Evolutionary conservation across 2,888 invertebrate species (phyloP).

Genomic region (Caenorhabditis afra): DNA sequence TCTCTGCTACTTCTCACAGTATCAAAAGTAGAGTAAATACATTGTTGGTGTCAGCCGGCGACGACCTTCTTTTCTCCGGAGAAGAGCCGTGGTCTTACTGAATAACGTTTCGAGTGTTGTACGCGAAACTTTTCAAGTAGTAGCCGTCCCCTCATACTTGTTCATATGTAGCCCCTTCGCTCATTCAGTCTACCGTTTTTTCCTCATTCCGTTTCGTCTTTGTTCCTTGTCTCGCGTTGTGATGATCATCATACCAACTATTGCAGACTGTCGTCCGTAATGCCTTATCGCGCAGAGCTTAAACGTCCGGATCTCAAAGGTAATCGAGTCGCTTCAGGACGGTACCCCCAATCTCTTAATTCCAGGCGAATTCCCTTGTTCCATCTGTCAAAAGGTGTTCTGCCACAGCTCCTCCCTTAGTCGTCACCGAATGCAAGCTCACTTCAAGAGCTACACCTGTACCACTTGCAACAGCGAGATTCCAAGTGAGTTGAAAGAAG

Average conservation of each 20-base stretch:
- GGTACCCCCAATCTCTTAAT: not conserved
- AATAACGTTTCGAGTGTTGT: slow-evolving; percentile 59
- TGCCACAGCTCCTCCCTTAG: slow-evolving; percentile 80
- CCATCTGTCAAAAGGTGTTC: slow-evolving; percentile 80
- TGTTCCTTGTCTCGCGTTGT: not conserved
- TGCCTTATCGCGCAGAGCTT: slow-evolving; percentile 80
- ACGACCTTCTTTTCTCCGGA: slow-evolving; percentile 50
- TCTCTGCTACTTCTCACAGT: slow-evolving; percentile 45
- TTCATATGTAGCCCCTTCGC: slow-evolving; percentile 31
- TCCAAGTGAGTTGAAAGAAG: slow-evolving; percentile 74
- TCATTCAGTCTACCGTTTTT: slow-evolving; percentile 33
- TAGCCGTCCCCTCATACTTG: slow-evolving; percentile 34
- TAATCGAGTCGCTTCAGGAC: slow-evolving; percentile 33
- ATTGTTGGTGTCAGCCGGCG: slow-evolving; percentile 55
- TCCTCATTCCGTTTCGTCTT: too few relatives aligned
- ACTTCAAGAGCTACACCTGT: slow-evolving; percentile 80
- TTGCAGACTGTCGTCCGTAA: slow-evolving; percentile 43
- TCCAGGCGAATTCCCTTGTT: slow-evolving; percentile 79
- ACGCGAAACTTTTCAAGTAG: slow-evolving; percentile 58
- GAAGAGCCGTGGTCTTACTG: slow-evolving; percentile 40
- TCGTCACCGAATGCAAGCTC: slow-evolving; percentile 81
- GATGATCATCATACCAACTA: slow-evolving; percentile 5
- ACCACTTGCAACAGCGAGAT: slow-evolving; percentile 80
- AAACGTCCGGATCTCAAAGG: slow-evolving; percentile 81
- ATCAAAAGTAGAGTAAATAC: slow-evolving; percentile 47